A percentile compares a stretch with the other conserved stretches of the same genome.
Conservation (phyloP, 2,888 invertebrate genomes). For the Pyrocoelia pectoralis region DNA sequence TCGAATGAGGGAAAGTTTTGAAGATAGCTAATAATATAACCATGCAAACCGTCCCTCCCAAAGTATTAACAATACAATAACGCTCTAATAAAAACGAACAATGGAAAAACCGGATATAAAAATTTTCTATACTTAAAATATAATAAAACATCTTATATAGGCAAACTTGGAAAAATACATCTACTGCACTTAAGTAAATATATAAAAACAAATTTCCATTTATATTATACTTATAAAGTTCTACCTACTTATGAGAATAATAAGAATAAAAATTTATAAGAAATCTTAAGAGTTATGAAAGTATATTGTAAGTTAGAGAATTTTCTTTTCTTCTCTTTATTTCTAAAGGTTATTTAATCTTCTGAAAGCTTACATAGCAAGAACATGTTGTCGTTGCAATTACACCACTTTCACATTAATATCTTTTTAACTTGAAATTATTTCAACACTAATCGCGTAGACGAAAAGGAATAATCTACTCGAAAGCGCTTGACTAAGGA, state of each 20-base stretch:
- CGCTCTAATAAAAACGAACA: too few relatives aligned
- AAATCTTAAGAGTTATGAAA: neutral
- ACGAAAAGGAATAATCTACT: too few relatives aligned
- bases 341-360: neutral
- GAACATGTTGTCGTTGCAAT: neutral
- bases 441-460: too few relatives aligned
- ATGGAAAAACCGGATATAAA: too few relatives aligned
- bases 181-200: neutral
- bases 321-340: neutral
- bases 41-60: too few relatives aligned
- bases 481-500: too few relatives aligned
- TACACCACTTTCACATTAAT: neutral
- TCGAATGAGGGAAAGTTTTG: neutral
- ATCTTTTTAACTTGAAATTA: too few relatives aligned
- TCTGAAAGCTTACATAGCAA: neutral
- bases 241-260: neutral
- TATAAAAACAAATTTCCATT: neutral
- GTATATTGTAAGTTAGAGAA: neutral
- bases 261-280: slow-evolving; percentile 1
- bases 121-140: too few relatives aligned
- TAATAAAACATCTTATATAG: too few relatives aligned
- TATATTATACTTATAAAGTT: neutral
- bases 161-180: neutral
- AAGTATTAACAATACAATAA: too few relatives aligned
- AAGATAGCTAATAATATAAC: neutral